A percentile compares a stretch with the other conserved stretches of the same genome.
Evolutionary conservation across 2,888 invertebrate species (phyloP).

Genomic region (Drosophila testacea): DNA sequence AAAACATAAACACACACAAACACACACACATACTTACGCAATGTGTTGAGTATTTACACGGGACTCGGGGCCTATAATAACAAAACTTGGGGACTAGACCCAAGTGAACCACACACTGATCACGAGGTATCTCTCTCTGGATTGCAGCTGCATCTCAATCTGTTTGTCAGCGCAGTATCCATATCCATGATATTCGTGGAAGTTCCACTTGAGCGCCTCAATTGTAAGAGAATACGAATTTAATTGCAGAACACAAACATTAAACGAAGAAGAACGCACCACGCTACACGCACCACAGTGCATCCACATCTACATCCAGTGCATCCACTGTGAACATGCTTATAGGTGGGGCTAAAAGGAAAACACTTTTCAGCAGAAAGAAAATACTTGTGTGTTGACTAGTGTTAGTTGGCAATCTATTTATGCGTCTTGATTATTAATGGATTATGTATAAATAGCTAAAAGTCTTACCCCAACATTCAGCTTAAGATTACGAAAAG

Average conservation of each 20-base stretch:
- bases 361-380: constrained; percentile 32
- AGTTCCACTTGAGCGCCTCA: constrained; percentile 75
- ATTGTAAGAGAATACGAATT: constrained; percentile 81
- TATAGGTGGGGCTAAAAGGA: constrained; percentile 3
- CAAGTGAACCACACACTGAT: constrained; percentile 19
- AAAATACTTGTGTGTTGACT: constrained; percentile 41
- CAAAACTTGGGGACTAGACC: constrained; percentile 47
- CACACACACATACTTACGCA: constrained; percentile 16
- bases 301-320: background rate
- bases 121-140: constrained; percentile 7
- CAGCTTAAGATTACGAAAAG: background rate
- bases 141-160: constrained; percentile 79
- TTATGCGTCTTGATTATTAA: constrained; percentile 33
- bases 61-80: constrained; percentile 66
- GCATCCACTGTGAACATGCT: background rate
- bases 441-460: constrained; percentile 16
- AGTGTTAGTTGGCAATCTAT: constrained; percentile 19
- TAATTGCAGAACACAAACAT: constrained; percentile 78
- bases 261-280: constrained; percentile 17
- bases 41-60: constrained; percentile 51
- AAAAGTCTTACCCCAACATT: background rate
- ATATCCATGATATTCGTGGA: constrained; percentile 76
- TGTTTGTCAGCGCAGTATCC: constrained; percentile 76
- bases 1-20: constrained; percentile 41
- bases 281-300: background rate